Evolutionary conservation across 2,113 vertebrate genomes (phyloP).

Genomic region (Chaetodon auriga): DNA sequence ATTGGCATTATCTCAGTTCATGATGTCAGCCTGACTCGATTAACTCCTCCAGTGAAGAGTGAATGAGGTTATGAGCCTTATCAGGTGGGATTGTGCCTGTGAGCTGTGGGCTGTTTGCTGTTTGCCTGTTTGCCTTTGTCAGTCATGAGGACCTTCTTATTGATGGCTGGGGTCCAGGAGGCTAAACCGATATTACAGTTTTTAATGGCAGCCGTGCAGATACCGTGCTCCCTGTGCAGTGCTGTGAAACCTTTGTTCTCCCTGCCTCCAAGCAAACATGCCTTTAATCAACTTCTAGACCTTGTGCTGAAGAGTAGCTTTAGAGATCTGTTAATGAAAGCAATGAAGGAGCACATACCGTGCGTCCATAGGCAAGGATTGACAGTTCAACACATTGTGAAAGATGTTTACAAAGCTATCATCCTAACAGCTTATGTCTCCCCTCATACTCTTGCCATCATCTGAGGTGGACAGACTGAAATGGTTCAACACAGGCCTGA

Average conservation of each 20-base stretch:
- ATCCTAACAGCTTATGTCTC: constrained; percentile 40
- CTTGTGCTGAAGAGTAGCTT: constrained; percentile 56
- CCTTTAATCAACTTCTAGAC: constrained; percentile 73
- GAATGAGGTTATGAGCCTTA: constrained; percentile 79
- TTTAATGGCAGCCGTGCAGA: constrained; percentile 71
- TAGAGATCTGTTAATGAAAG: constrained; percentile 64
- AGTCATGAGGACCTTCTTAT: constrained; percentile 73
- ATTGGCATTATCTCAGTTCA: constrained; percentile 81
- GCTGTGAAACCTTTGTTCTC: constrained; percentile 60
- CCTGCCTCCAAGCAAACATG: constrained; percentile 58
- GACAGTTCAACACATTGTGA: constrained; percentile 8
- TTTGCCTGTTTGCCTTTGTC: constrained; percentile 77
- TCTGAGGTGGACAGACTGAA: constrained; percentile 49
- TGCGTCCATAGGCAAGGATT: constrained; percentile 20
- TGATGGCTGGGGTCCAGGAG: constrained; percentile 69
- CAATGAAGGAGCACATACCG: constrained; percentile 23
- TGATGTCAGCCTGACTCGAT: constrained; percentile 79
- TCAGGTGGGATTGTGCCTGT: constrained; percentile 74
- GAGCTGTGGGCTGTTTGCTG: constrained; percentile 73
- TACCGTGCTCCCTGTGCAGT: constrained; percentile 50
- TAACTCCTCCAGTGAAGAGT: constrained; percentile 77
- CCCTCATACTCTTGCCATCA: neutral
- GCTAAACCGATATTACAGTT: constrained; percentile 78
- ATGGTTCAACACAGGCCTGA: constrained; percentile 21
- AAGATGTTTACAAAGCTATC: constrained; percentile 49